Evolutionary conservation across 2,113 vertebrate species (phyloP), one percentile per base, ranked within the genome.

Genomic region (Trochalopteron elliotii): DNA sequence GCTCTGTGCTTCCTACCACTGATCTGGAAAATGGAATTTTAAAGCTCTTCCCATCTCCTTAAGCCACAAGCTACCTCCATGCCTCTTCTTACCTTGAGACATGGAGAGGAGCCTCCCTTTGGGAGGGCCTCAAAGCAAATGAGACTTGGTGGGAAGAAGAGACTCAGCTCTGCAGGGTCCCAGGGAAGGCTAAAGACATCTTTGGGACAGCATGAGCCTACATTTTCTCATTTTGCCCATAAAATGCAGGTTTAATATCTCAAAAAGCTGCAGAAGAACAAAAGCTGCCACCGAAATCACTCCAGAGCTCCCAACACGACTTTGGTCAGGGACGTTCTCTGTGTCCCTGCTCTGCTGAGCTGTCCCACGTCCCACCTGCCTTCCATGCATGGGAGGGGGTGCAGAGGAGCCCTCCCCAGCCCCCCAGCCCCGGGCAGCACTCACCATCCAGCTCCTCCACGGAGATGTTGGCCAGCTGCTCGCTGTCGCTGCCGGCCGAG

Each of bases 381-480:
- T n/a, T 24, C 63, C 11, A 21, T 1, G 16, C 35, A 12, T 0
- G 56, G 37, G 33, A 28, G 12, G 3, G 60, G 77, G 69, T 12
- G 44, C 44, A 53, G 55, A 15, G 0, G 1, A 77, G 39, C 61
- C 47, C 30, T 35, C 15, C 42, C 16, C 12, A 2, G 1, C 11
- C 35, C 35, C 44, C 2, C 0, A 20, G 28, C 10, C 15, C 30
- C 8, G 1, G 31, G 52, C 70, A 57, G 59, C 83, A 87, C 99
- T 99, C 98, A 99, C 99, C 99, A 16, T 99, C 98, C 0, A 99
- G 98, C 94, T 99, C 99, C 98, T 99, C 99, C 97, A 99, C 99
- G 0, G 99, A 99, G 98, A 99, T 99, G 86, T 98, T 99, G 27
- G 99, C 99, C 86, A 99, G 97, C 97, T 99, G 99, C 30, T 99